Evolutionary conservation across 1,140 invertebrate species (phyloP).

Genomic region (Drosophila cardini): DNA sequence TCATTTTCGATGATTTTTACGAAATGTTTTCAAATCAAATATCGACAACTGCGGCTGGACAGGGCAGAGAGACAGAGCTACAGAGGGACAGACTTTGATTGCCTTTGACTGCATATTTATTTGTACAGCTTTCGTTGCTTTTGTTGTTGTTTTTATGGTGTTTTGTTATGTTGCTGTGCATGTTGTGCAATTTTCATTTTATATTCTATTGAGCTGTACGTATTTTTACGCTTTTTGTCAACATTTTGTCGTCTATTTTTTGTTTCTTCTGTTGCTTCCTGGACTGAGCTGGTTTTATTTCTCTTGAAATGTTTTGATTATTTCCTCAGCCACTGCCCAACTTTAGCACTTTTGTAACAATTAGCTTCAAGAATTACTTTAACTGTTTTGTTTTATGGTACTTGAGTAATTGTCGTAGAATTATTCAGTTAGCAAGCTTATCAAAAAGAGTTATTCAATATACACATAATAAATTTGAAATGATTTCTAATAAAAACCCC

Average conservation of each 20-base stretch:
- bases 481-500: background rate
- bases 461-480: conserved; percentile 21
- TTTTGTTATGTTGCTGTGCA: conserved; percentile 50
- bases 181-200: conserved; percentile 73
- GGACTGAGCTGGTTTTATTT: conserved; percentile 26
- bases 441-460: conserved; percentile 26
- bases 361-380: conserved; percentile 6
- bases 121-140: conserved; percentile 55
- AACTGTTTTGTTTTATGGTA: background rate
- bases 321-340: background rate
- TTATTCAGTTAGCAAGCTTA: conserved; percentile 16
- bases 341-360: conserved; percentile 5
- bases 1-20: conserved; percentile 61
- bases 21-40: conserved; percentile 80
- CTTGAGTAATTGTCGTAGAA: background rate
- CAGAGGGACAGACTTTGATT: conserved; percentile 62
- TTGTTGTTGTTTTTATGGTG: conserved; percentile 51
- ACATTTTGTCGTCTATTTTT: conserved; percentile 60
- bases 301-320: conserved; percentile 64
- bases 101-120: conserved; percentile 79
- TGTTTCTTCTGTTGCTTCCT: conserved; percentile 30
- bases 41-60: conserved; percentile 65
- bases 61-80: conserved; percentile 8
- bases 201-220: conserved; percentile 64
- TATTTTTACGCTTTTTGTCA: conserved; percentile 77